Evolutionary conservation across 2,888 invertebrate species (phyloP).

Genomic region (Tachystola acroxantha): DNA sequence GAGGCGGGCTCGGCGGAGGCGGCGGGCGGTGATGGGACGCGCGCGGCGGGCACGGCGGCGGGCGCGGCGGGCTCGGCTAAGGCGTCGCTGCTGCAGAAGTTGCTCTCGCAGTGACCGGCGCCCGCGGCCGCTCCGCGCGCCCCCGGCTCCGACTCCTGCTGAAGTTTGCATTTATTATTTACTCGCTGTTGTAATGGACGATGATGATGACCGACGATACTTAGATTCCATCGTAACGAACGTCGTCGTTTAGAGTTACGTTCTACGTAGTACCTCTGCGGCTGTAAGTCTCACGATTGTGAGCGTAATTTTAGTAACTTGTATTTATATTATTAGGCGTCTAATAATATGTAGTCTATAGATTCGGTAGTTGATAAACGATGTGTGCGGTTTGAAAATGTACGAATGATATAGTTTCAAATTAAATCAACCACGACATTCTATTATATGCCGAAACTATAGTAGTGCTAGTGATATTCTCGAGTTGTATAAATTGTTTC

Average conservation of each 20-base stretch:
- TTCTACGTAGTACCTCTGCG: constrained; percentile 69
- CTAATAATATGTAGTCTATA: constrained; percentile 25
- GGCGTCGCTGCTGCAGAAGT: constrained; percentile 90
- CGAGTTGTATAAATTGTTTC: constrained; percentile 59
- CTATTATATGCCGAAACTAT: constrained; percentile 22
- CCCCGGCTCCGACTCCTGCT: constrained; percentile 20
- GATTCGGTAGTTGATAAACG: constrained; percentile 3
- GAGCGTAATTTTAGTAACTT: constrained; percentile 59
- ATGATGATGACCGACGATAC: constrained; percentile 32
- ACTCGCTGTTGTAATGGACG: constrained; percentile 41
- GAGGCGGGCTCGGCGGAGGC: constrained; percentile 69
- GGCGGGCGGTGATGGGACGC: constrained; percentile 30
- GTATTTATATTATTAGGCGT: constrained; percentile 55
- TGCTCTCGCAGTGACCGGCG: constrained; percentile 85
- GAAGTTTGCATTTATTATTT: constrained; percentile 60
- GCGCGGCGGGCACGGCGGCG: constrained; percentile 22
- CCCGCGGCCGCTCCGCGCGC: constrained; percentile 15
- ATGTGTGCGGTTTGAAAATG: constrained; percentile 4
- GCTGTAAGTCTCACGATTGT: constrained; percentile 62
- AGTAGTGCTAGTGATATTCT: constrained; percentile 70
- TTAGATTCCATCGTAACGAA: constrained; percentile 43
- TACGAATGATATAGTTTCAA: too few relatives aligned
- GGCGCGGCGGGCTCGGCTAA: constrained; percentile 60
- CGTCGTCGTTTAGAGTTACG: constrained; percentile 46
- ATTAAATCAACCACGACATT: too few relatives aligned